Evolutionary conservation across 1,140 invertebrate species (phyloP).

Genomic region (Notospermus geniculatus): DNA sequence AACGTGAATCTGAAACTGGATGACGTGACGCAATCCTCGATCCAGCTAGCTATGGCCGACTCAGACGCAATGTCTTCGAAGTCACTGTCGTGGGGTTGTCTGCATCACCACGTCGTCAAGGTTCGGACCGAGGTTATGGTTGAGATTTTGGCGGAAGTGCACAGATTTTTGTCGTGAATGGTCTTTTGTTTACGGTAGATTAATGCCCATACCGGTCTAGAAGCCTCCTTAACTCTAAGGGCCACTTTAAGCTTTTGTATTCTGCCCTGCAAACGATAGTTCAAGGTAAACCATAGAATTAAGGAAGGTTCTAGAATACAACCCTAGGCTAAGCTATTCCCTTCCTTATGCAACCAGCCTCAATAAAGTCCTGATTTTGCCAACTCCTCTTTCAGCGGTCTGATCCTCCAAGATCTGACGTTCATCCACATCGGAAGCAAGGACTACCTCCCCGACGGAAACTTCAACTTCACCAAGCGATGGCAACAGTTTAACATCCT

Average conservation of each 20-base stretch:
- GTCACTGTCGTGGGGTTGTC: no score
- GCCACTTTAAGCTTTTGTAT: no score
- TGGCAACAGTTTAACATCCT: slow-evolving; percentile 98
- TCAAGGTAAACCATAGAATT: no score
- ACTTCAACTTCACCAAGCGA: slow-evolving; percentile 91
- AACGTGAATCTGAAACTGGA: no score
- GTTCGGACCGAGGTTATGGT: no score
- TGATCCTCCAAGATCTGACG: slow-evolving; percentile 97
- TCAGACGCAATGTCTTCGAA: no score
- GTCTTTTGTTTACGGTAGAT: background rate
- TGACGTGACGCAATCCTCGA: no score
- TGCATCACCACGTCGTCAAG: no score
- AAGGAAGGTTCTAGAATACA: no score
- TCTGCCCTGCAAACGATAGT: no score
- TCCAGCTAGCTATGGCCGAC: no score
- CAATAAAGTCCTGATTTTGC: slow-evolving; percentile 27
- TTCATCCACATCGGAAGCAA: slow-evolving; percentile 98
- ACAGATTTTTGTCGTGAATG: background rate
- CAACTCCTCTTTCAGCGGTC: slow-evolving; percentile 83
- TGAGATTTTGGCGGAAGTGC: no score
- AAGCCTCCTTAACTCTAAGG: background rate
- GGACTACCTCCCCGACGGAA: slow-evolving; percentile 79
- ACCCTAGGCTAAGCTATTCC: background rate
- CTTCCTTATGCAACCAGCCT: background rate
- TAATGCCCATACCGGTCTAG: background rate